Conservation (phyloP, 2,797 vertebrate genomes). For the Acrossocheilus fasciatus region DNA sequence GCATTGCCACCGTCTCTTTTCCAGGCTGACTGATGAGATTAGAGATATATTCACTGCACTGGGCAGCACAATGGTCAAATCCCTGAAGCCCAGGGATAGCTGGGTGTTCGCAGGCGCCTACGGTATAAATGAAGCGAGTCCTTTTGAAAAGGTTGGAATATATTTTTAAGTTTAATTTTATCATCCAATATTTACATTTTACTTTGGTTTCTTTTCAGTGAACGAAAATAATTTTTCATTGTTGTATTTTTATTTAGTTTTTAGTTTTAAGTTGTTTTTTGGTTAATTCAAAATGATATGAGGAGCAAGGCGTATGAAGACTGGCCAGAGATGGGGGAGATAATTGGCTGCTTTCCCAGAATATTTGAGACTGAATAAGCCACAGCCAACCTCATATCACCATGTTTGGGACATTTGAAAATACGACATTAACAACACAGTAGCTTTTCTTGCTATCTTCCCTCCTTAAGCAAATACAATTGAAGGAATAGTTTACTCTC, state of each 20-base stretch:
- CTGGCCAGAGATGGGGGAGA: conserved; percentile 84
- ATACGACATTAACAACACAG: not conserved
- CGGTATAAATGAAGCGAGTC: conserved; percentile 72
- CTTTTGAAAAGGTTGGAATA: conserved; percentile 86
- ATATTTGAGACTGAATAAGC: conserved; percentile 41
- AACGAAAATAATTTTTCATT: not conserved
- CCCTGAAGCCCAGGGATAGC: conserved; percentile 82
- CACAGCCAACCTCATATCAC: conserved; percentile 40
- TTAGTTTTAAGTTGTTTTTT: conserved; percentile 40
- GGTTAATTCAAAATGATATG: conserved; percentile 78
- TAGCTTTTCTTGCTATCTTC: not conserved
- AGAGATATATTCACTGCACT: conserved; percentile 73
- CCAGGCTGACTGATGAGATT: conserved; percentile 83
- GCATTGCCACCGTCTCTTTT: conserved; percentile 45
- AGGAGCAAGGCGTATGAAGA: conserved; percentile 80
- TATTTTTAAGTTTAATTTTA: not conserved
- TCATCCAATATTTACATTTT: not conserved
- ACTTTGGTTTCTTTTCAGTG: not conserved
- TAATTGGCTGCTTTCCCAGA: conserved; percentile 84
- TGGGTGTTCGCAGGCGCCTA: conserved; percentile 88
- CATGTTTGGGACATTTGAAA: conserved; percentile 31
- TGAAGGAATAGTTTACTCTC: not conserved
- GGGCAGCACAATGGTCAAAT: conserved; percentile 81
- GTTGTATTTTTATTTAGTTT: not conserved
- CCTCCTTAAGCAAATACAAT: not conserved